Evolutionary conservation across 2,888 invertebrate genomes (phyloP), one percentile per base, ranked within the genome.

Genomic region (Corbicula japonica): DNA sequence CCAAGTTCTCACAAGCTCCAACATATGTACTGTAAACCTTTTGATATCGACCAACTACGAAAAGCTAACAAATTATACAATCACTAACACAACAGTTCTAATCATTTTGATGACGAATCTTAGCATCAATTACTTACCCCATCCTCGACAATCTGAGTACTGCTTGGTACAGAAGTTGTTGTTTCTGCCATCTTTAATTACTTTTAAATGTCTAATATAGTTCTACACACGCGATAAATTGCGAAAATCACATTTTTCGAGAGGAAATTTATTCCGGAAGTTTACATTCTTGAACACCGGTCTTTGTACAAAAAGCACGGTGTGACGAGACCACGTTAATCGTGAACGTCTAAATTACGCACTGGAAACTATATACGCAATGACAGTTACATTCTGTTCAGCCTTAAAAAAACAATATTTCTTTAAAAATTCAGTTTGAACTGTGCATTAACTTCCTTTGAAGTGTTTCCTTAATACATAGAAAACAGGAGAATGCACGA

Each of bases 101-200:
- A 5, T 28, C 5, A 5, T 26, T 4, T 10, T 52, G 26, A 12
- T 12, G 6, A 52, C 5, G 8, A 6, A 5, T 46, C 18, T 46
- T 5, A 10, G 26, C 10, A 4, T 52, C 5, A 12, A 52, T 46
- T 4, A n/a, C 10, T 48, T 23, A 65, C 65, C 65, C 52, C 52
- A 35, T 50, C 50, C 28, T 65, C 65, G 1, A 52, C 26, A 15
- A 65, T 52, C 26, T 65, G 65, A 15, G 65, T 65, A 23, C 34
- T 34, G 38, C 52, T 52, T 2, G 65, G 52, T 21, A 65, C 52
- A 10, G 65, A 50, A 15, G 26, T 8, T 23, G 65, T 65, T 34
- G 65, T 52, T 52, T 65, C 65, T 65, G 65, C 65, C 65, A 65
- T 65, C 46, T 32, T 44, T 2, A 62, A 21, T 38, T 38, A 15